Conservation (phyloP, 2,797 vertebrate species). For the Coregonus suidteri region DNA sequence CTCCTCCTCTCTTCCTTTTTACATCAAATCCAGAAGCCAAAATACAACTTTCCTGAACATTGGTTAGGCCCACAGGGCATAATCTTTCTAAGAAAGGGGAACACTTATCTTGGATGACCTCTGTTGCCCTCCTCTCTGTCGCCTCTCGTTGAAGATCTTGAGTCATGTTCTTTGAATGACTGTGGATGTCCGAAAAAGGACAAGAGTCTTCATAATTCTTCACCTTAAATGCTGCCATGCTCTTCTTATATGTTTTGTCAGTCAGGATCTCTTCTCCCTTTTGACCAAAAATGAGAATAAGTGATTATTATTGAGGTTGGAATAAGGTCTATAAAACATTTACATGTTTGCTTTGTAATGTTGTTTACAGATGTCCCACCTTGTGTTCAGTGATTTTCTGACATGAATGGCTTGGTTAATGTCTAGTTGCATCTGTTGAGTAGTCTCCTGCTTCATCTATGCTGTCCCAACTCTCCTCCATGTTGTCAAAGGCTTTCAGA, state of each 20-base stretch:
- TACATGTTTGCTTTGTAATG: neutral
- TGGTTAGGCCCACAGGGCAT: neutral
- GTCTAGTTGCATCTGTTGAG: neutral
- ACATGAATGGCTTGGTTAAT: neutral
- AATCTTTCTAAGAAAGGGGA: neutral
- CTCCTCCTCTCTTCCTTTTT: neutral
- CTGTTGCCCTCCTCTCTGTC: neutral
- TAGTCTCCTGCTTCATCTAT: neutral
- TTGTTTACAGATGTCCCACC: neutral
- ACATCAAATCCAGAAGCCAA: neutral
- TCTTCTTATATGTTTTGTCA: neutral
- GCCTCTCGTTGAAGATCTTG: neutral
- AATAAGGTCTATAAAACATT: conserved; percentile 1
- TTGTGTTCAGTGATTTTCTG: conserved; percentile 5
- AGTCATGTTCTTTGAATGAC: neutral
- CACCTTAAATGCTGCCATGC: neutral
- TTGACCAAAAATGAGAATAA: neutral
- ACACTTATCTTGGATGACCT: neutral
- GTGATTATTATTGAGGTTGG: neutral
- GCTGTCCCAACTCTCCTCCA: conserved; percentile 2
- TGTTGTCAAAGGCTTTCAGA: neutral
- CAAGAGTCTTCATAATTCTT: neutral
- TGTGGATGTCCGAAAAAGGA: neutral
- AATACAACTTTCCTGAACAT: neutral
- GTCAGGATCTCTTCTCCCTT: neutral